These are phyloP conservation scores for Chorisops tibialis DNA, from an alignment of 2,888 invertebrate species.

Conservation along the genomic window DNA sequence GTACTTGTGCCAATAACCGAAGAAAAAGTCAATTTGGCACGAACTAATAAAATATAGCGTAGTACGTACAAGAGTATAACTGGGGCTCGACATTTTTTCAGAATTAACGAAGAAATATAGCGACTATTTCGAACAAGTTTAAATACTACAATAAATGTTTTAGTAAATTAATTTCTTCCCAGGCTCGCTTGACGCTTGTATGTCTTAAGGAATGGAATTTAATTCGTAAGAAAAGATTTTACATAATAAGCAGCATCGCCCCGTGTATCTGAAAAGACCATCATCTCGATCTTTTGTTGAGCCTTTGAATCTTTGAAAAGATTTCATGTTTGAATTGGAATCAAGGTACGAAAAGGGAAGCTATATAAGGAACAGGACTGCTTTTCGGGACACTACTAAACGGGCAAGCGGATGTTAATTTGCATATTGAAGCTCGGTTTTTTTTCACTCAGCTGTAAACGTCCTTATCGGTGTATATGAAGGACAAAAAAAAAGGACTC, in stretches of 20 bases:
- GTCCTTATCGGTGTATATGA: slow-evolving; percentile 4
- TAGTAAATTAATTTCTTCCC: slow-evolving; percentile 18
- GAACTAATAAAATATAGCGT: background rate
- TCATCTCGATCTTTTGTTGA: slow-evolving; percentile 11
- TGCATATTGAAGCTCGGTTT: slow-evolving; percentile 27
- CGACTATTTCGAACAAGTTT: background rate
- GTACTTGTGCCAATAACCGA: slow-evolving; percentile 25
- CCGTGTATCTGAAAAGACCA: slow-evolving; percentile 19
- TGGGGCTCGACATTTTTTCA: background rate
- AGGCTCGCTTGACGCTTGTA: background rate
- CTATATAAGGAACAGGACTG: slow-evolving; percentile 11
- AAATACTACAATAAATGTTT: background rate
- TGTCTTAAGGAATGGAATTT: slow-evolving; percentile 4
- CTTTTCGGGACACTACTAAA: background rate
- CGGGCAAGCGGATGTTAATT: slow-evolving; percentile 32
- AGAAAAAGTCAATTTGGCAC: slow-evolving; percentile 11
- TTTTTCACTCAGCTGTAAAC: slow-evolving; percentile 16
- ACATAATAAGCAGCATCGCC: slow-evolving; percentile 20
- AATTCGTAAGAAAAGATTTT: background rate
- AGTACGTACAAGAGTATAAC: background rate
- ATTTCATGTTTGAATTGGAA: slow-evolving; percentile 8
- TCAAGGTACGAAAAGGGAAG: slow-evolving; percentile 2
- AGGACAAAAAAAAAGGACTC: slow-evolving; percentile 23
- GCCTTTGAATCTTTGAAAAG: slow-evolving; percentile 15
- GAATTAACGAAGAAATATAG: background rate